These are phyloP conservation scores for Hucho hucho DNA, from an alignment of 2,113 vertebrate genomes.

Conservation along the genomic window DNA sequence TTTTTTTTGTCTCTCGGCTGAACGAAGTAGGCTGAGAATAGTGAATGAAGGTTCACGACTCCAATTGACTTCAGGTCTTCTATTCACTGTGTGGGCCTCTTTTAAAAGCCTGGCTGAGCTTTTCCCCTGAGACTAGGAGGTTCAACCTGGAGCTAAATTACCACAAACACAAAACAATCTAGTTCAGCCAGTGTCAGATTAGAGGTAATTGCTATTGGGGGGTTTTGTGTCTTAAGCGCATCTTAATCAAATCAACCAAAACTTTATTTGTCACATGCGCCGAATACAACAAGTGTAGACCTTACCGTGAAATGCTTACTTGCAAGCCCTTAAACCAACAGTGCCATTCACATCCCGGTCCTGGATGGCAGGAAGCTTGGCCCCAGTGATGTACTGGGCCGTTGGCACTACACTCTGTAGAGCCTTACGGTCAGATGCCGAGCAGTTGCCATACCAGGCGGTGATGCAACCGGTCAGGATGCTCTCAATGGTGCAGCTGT, in stretches of 20 bases:
- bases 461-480: no score
- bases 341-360: no score
- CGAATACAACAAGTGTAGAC: no score
- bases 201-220: not conserved
- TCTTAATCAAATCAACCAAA: not conserved
- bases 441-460: no score
- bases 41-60: conserved; percentile 24
- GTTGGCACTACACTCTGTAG: no score
- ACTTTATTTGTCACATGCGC: no score
- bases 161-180: not conserved
- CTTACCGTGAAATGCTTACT: no score
- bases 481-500: no score
- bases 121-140: conserved; percentile 3
- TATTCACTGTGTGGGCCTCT: conserved; percentile 15
- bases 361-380: no score
- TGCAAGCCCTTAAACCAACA: no score
- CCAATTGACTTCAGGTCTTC: conserved; percentile 3
- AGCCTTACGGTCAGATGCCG: no score
- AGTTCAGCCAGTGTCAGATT: not conserved
- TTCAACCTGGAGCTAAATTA: conserved; percentile 9
- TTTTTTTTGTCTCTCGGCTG: not conserved
- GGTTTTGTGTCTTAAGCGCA: not conserved
- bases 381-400: no score
- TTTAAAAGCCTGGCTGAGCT: conserved; percentile 14
- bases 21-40: not conserved